A percentile compares a stretch with the other conserved stretches of the same genome.
phyloP scores from a whole-genome alignment of 2,888 invertebrate genomes.

The Drosophila neonasuta region DNA sequence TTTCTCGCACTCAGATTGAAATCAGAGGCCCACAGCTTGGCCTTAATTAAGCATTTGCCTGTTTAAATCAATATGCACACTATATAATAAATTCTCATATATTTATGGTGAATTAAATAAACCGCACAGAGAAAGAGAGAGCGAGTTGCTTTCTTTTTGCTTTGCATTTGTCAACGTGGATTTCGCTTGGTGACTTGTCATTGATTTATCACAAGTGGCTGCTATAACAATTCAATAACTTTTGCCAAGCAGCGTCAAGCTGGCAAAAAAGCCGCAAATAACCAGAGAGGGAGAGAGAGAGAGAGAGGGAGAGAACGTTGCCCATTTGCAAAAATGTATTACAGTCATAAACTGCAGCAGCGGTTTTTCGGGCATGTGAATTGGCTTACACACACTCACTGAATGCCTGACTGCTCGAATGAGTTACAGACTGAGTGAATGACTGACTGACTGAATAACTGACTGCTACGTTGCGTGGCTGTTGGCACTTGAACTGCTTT shows the following conservation, averaged over 20 bases:
- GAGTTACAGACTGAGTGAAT: not conserved
- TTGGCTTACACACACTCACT: slow-evolving; percentile 16
- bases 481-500: slow-evolving; percentile 21
- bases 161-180: slow-evolving; percentile 54
- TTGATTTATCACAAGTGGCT: slow-evolving; percentile 71
- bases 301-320: not conserved
- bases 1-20: slow-evolving; percentile 33
- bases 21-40: slow-evolving; percentile 44
- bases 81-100: slow-evolving; percentile 42
- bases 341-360: slow-evolving; percentile 67
- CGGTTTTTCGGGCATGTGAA: slow-evolving; percentile 26
- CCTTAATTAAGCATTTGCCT: slow-evolving; percentile 58
- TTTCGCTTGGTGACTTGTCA: slow-evolving; percentile 41
- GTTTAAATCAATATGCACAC: slow-evolving; percentile 55
- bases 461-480: slow-evolving; percentile 12
- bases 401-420: slow-evolving; percentile 1
- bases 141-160: not conserved
- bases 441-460: slow-evolving; percentile 9
- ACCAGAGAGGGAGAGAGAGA: slow-evolving; percentile 16
- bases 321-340: slow-evolving; percentile 55
- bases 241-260: slow-evolving; percentile 33
- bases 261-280: slow-evolving; percentile 54
- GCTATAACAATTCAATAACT: slow-evolving; percentile 72
- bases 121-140: slow-evolving; percentile 31
- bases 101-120: slow-evolving; percentile 64